Evolutionary conservation across 1,140 invertebrate species (phyloP), one percentile per base, ranked within the genome.

Genomic region (Meloidogyne floridensis): DNA sequence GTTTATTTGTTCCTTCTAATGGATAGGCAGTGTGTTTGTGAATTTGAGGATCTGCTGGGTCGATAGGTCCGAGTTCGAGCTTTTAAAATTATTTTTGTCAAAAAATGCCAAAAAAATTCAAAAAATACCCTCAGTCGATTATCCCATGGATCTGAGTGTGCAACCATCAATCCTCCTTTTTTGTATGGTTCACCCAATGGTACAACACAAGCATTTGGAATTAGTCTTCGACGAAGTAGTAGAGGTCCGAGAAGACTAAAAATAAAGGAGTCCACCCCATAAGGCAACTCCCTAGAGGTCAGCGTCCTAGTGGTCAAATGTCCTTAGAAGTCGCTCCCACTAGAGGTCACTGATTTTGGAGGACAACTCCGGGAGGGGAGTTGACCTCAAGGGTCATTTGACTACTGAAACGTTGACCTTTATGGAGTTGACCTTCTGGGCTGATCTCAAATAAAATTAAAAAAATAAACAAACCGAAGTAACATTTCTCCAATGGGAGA

Each of bases 401-500:
- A 32, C 32, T 2, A 32, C 1, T 2, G 32, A 32, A 32, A 32
- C 32, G 32, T 32, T 32, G 1, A 32, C 32, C 32, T 32, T 2
- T 32, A 32, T 32, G 32, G 32, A 32, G 32, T 2, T 32, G 32
- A 32, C 32, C 32, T 32, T 32, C 32, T 32, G 32, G 32, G 32
- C 32, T 32, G 32, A 32, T 32, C 32, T 2, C 32, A 13, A 15
- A 83, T 69, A 5, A 15, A 11, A 15, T 4, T 15, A 59, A 15
- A 15, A 59, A 59, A 59, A 59, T 59, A n/a, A 65, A 15, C 59
- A n/a, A n/a, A 65, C 54, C 81, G 76, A 15, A 87, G 81, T 80
- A 87, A 59, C 53, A 87, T 78, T 76, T 87, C 84, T 1, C 83
- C 85, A 42, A 87, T 77, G 5, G 86, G 87, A 69, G 87, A 87